Evolutionary conservation across 1,140 invertebrate genomes (phyloP).

Genomic region (Potamilus streckersoni): DNA sequence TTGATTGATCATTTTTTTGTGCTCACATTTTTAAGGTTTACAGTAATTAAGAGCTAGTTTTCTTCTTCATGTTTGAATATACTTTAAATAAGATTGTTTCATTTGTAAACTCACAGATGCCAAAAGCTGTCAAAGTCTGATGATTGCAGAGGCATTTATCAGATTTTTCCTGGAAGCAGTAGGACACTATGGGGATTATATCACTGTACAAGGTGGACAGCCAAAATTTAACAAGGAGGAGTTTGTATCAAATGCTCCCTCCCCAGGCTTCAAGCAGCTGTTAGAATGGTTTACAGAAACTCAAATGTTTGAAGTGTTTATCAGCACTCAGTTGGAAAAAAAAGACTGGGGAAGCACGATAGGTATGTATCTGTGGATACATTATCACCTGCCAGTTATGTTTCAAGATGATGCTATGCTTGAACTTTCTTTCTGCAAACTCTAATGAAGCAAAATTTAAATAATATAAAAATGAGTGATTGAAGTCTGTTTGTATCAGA

Average conservation of each 20-base stretch:
- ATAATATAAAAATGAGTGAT: no score
- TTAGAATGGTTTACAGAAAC: constrained; percentile 87
- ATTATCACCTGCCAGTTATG: no score
- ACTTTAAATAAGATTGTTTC: neutral
- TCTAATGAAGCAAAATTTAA: no score
- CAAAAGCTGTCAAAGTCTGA: constrained; percentile 70
- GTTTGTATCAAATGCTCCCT: constrained; percentile 74
- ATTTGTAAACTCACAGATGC: constrained; percentile 42
- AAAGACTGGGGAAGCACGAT: constrained; percentile 38
- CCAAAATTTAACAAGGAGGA: constrained; percentile 69
- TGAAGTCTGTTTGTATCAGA: no score
- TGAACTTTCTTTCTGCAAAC: no score
- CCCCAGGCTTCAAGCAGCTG: constrained; percentile 73
- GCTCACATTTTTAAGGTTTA: no score
- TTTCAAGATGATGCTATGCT: no score
- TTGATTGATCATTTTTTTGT: no score
- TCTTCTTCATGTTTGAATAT: neutral
- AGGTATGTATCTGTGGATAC: constrained; percentile 27
- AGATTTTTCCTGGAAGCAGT: constrained; percentile 76
- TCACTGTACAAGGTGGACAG: constrained; percentile 68
- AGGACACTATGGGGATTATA: constrained; percentile 73
- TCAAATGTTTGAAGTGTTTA: constrained; percentile 79
- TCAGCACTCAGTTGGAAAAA: constrained; percentile 57
- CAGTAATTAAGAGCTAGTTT: neutral
- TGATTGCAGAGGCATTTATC: constrained; percentile 77